Evolutionary conservation across 2,113 vertebrate genomes (phyloP), one percentile per base, ranked within the genome.

Genomic region (Eublepharis macularius): DNA sequence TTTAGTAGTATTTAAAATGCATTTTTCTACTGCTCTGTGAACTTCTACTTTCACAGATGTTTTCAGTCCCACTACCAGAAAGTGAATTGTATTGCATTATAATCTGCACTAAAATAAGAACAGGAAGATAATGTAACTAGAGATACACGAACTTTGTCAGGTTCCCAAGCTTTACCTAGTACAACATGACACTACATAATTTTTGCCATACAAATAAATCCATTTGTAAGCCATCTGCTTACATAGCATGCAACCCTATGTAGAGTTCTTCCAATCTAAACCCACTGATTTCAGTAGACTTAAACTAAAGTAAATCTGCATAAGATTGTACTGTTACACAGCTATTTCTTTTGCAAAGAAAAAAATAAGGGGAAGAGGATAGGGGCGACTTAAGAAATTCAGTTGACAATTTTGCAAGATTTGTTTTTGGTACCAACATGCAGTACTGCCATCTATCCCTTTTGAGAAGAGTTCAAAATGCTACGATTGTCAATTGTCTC

Each of bases 361-460:
- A 34, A 80, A 45, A 43, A 29, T 63, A 29, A 69, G 36, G 24
- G 78, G 68, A 76, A 6, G 80, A 79, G 84, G 81, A 88, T 81
- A 79, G 0, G 0, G 84, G 83, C 1, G 5, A 43, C 78, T 86
- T 83, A 86, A 90, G 87, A 45, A 88, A 90, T 29, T 76, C 89
- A 88, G 86, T 86, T 65, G 83, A 89, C 16, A 82, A 90, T 32
- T 91, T 47, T 90, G 84, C 83, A 43, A 86, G 86, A 85, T 86
- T 88, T 82, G 92, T 88, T 93, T 89, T 93, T 94, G 92, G 90
- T 91, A 95, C 91, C 87, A 88, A 89, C 90, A 88, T 83, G 77
- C 90, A 92, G 93, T 83, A 86, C 86, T 90, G 60, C 86, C 91
- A 72, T 0, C 85, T 39, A 24, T 63, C 87, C 13, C 70, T n/a